Evolutionary conservation across 2,888 invertebrate genomes (phyloP).

Genomic region (Chesias legatella): DNA sequence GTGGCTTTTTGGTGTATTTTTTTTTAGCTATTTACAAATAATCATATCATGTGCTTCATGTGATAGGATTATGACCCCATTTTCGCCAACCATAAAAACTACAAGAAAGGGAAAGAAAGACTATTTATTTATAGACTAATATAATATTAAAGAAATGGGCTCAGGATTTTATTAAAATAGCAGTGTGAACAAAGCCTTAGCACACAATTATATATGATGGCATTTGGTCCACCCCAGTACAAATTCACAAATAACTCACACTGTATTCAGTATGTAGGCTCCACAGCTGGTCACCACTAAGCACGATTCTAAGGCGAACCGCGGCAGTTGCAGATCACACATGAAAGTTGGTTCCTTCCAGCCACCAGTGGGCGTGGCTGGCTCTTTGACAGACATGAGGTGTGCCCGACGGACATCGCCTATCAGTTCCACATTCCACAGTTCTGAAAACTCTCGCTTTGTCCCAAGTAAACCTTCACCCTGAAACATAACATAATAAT

Average conservation of each 20-base stretch:
- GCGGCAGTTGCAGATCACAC: slow-evolving; percentile 66
- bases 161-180: no score
- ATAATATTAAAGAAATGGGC: no score
- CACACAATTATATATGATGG: no score
- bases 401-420: slow-evolving; percentile 60
- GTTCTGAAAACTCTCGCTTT: slow-evolving; percentile 57
- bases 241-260: slow-evolving; percentile 49
- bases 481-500: slow-evolving; percentile 33
- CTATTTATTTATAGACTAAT: no score
- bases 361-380: slow-evolving; percentile 36
- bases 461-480: slow-evolving; percentile 56
- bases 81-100: no score
- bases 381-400: slow-evolving; percentile 57
- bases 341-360: slow-evolving; percentile 72
- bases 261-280: slow-evolving; percentile 76
- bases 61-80: no score
- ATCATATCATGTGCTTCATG: no score
- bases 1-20: no score
- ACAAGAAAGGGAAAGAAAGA: no score
- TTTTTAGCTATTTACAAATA: no score
- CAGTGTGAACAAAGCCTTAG: no score
- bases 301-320: slow-evolving; percentile 71
- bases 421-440: slow-evolving; percentile 67
- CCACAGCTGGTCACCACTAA: slow-evolving; percentile 77
- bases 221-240: no score